These are phyloP conservation scores for Perodicticus potto DNA, from an alignment of 2,797 vertebrate species.

Conservation along the genomic window DNA sequence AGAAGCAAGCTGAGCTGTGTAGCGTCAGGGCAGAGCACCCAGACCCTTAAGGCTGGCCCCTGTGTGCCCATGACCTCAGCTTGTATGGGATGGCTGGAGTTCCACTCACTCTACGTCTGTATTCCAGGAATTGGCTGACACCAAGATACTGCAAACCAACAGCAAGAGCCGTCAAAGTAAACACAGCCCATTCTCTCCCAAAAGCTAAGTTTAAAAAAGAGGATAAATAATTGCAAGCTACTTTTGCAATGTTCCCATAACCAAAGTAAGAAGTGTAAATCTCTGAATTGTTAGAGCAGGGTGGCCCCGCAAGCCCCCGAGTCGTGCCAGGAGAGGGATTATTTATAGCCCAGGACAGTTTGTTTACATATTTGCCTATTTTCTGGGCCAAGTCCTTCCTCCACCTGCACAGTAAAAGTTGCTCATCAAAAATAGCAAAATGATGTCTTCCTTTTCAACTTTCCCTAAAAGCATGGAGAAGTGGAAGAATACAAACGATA, in stretches of 20 bases:
- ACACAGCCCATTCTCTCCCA: neutral
- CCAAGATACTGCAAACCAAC: neutral
- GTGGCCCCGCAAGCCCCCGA: neutral
- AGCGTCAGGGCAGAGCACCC: neutral
- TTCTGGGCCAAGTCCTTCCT: conserved; percentile 43
- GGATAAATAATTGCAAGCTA: neutral
- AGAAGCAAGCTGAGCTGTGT: fast-evolving
- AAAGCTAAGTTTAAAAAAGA: neutral
- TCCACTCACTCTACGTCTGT: fast-evolving
- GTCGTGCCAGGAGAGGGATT: neutral
- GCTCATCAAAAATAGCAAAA: neutral
- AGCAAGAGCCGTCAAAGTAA: neutral
- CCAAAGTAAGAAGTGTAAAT: neutral
- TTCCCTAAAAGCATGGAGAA: conserved; percentile 54
- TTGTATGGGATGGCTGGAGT: fast-evolving
- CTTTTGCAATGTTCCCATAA: conserved; percentile 4
- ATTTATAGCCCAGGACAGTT: neutral
- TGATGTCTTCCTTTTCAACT: conserved; percentile 26
- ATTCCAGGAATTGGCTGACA: neutral
- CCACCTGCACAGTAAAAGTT: conserved; percentile 31
- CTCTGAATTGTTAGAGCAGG: neutral
- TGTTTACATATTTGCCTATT: neutral
- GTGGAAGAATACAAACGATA: neutral
- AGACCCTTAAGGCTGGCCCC: neutral
- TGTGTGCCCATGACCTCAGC: fast-evolving